Conservation (phyloP, 2,797 vertebrate species). For the Hapalemur alaotrensis region DNA sequence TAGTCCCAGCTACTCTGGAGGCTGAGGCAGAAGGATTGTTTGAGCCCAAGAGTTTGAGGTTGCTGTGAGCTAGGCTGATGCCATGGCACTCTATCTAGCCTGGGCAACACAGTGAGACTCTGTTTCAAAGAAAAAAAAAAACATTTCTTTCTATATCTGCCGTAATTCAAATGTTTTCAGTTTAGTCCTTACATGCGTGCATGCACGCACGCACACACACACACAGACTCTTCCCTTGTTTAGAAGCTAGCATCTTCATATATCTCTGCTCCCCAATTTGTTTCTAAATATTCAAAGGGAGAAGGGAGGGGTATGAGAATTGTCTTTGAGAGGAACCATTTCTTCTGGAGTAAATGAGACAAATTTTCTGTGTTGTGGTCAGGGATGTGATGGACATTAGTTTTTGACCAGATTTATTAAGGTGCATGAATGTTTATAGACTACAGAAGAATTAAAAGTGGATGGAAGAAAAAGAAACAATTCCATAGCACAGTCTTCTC, state of each 20-base stretch:
- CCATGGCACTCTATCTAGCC: no score
- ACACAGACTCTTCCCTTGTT: neutral
- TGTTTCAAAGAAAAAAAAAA: no score
- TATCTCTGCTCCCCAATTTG: neutral
- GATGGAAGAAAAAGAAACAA: neutral
- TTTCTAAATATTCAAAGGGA: neutral
- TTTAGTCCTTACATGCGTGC: neutral
- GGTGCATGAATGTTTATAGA: neutral
- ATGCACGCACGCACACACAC: neutral
- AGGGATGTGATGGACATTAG: neutral
- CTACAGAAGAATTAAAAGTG: neutral
- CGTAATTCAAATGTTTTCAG: neutral
- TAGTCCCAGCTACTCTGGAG: no score
- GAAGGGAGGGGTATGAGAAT: neutral
- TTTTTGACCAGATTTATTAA: neutral
- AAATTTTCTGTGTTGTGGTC: neutral
- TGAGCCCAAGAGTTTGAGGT: no score
- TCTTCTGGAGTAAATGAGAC: neutral
- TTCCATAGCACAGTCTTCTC: neutral
- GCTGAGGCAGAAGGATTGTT: no score
- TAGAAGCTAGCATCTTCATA: neutral
- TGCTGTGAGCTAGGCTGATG: no score
- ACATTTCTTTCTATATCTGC: neutral
- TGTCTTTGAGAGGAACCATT: neutral
- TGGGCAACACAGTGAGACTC: no score